phyloP scores from a whole-genome alignment of 1,140 invertebrate genomes.

The Leptopilina clavipes region DNA sequence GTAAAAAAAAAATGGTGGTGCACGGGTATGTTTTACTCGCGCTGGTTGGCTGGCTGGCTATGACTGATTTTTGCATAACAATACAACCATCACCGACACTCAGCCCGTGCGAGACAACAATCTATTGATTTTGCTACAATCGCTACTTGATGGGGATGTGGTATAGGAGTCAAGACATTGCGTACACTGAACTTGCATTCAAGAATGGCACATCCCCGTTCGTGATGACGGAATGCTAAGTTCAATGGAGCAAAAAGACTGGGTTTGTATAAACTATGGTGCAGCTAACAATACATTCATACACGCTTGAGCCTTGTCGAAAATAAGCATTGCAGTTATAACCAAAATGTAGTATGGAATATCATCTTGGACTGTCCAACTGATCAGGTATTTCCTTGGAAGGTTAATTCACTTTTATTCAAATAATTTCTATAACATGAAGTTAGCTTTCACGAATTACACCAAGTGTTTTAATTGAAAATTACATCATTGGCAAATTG shows the following conservation, averaged over 20 bases:
- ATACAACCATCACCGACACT: constrained; percentile 67
- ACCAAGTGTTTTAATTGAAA: background rate
- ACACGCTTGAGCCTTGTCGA: constrained; percentile 44
- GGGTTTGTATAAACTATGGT: constrained; percentile 73
- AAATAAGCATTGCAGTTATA: constrained; percentile 32
- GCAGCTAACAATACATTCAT: constrained; percentile 64
- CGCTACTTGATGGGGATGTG: constrained; percentile 70
- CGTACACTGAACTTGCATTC: constrained; percentile 70
- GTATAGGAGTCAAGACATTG: constrained; percentile 64
- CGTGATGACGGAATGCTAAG: constrained; percentile 67
- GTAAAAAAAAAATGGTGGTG: constrained; percentile 58
- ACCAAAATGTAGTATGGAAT: constrained; percentile 21
- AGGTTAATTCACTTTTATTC: constrained; percentile 24
- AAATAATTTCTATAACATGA: background rate
- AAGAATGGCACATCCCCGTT: constrained; percentile 62
- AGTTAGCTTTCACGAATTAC: constrained; percentile 12
- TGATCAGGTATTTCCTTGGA: constrained; percentile 21
- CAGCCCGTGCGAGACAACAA: constrained; percentile 73
- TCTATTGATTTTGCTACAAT: constrained; percentile 75
- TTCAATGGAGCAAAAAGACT: constrained; percentile 64
- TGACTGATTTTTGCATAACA: constrained; percentile 59
- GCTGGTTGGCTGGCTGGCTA: constrained; percentile 52
- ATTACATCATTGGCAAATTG: background rate
- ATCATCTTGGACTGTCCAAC: constrained; percentile 23
- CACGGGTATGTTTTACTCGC: constrained; percentile 65